Evolutionary conservation across 2,113 vertebrate species (phyloP).

Genomic region (Cololabis saira): DNA sequence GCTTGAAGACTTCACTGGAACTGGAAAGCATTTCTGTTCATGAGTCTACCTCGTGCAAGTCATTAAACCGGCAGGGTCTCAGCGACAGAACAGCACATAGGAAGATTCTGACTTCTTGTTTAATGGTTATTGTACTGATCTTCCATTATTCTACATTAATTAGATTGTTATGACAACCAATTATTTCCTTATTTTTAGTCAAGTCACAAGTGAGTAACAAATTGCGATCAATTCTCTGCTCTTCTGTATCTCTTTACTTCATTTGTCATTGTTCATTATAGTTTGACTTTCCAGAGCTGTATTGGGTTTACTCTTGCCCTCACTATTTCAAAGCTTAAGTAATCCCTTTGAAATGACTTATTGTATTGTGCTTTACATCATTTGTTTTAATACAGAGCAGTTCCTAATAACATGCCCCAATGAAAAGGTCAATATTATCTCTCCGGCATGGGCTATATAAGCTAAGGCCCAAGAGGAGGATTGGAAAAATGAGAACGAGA

Average conservation of each 20-base stretch:
- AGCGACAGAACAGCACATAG: no score
- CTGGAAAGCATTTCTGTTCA: no score
- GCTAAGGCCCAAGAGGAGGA: conserved; percentile 35
- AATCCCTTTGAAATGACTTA: conserved; percentile 73
- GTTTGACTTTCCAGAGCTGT: conserved; percentile 48
- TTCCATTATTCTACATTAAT: no score
- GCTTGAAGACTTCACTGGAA: no score
- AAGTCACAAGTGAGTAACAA: neutral
- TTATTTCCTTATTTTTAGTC: no score
- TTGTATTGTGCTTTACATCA: conserved; percentile 75
- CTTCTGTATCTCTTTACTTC: conserved; percentile 40
- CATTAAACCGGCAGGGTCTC: no score
- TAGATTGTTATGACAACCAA: no score
- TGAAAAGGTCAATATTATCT: conserved; percentile 80
- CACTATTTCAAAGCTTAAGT: conserved; percentile 42
- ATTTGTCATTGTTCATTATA: conserved; percentile 61
- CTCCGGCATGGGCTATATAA: conserved; percentile 57
- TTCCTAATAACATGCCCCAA: conserved; percentile 71
- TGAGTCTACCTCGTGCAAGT: no score
- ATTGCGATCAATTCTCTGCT: neutral
- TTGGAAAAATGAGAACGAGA: conserved; percentile 26
- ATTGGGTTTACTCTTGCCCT: conserved; percentile 44
- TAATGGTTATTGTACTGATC: no score
- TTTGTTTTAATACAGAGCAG: conserved; percentile 76
- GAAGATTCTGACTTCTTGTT: no score